Conservation (phyloP, 2,113 vertebrate species). For the Seriola dumerili region DNA sequence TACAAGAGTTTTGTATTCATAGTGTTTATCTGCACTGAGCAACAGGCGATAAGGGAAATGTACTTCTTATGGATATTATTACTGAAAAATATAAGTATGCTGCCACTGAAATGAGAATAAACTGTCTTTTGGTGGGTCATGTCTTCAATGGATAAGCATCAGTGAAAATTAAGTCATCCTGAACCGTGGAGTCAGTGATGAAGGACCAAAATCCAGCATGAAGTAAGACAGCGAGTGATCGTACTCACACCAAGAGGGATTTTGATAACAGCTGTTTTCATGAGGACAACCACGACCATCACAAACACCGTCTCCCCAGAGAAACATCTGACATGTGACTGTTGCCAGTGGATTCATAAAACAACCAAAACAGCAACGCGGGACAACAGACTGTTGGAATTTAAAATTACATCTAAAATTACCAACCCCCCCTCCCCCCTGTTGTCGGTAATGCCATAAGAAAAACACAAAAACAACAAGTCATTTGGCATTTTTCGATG, state of each 20-base stretch:
- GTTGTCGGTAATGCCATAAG: constrained; percentile 8
- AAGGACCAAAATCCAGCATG: constrained; percentile 42
- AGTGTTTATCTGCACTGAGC: constrained; percentile 65
- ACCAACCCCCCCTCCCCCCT: not conserved
- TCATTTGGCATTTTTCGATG: constrained; percentile 19
- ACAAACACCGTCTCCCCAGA: not conserved
- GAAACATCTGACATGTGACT: constrained; percentile 7
- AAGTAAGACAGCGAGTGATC: constrained; percentile 12
- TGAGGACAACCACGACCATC: constrained; percentile 10
- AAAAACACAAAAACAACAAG: constrained; percentile 28
- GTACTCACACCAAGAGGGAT: not conserved
- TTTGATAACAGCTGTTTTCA: constrained; percentile 26
- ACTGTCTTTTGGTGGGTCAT: constrained; percentile 26
- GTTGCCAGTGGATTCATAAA: constrained; percentile 26
- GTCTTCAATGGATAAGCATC: constrained; percentile 22
- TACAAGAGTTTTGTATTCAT: constrained; percentile 70
- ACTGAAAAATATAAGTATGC: constrained; percentile 41
- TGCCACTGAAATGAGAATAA: constrained; percentile 40
- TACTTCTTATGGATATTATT: constrained; percentile 46
- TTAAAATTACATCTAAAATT: constrained; percentile 7
- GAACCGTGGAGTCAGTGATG: constrained; percentile 4
- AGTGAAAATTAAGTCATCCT: constrained; percentile 28
- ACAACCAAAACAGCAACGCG: constrained; percentile 14
- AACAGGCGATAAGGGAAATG: constrained; percentile 42
- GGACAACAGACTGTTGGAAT: constrained; percentile 44